A percentile compares a stretch with the other conserved stretches of the same genome.
These are phyloP conservation scores for Agrenia bidenticulata DNA, from an alignment of 2,888 invertebrate species.

Conservation along the genomic window DNA sequence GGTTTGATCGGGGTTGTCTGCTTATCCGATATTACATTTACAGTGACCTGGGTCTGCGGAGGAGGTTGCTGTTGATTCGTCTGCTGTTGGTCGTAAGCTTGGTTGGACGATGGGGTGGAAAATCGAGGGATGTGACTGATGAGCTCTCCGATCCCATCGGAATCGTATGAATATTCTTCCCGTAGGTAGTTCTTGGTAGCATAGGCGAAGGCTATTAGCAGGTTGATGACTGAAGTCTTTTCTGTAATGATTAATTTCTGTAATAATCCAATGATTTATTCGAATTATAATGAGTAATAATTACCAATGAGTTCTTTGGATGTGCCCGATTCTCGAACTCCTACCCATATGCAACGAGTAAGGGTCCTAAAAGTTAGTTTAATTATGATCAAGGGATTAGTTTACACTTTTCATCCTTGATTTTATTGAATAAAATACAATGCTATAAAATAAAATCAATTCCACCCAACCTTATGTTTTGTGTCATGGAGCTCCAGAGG, in stretches of 20 bases:
- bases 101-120: slow-evolving; percentile 14
- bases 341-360: slow-evolving; percentile 47
- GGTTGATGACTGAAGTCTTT: slow-evolving; percentile 22
- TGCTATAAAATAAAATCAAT: background rate
- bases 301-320: too few relatives aligned
- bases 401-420: background rate
- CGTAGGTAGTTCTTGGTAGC: slow-evolving; percentile 48
- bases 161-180: slow-evolving; percentile 49
- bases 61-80: background rate
- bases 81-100: slow-evolving; percentile 5
- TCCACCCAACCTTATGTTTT: slow-evolving; percentile 28
- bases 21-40: background rate
- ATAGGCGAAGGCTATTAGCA: slow-evolving; percentile 42
- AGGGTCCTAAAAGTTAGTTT: too few relatives aligned
- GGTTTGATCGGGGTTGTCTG: background rate
- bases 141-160: slow-evolving; percentile 12
- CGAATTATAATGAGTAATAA: too few relatives aligned
- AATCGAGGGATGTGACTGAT: slow-evolving; percentile 15
- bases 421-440: background rate
- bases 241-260: too few relatives aligned
- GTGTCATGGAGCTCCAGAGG: slow-evolving; percentile 42
- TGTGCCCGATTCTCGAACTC: slow-evolving; percentile 31
- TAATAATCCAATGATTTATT: too few relatives aligned
- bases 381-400: too few relatives aligned
- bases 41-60: background rate